Evolutionary conservation across 2,113 vertebrate genomes (phyloP).

Genomic region (Hiodon tergisus): DNA sequence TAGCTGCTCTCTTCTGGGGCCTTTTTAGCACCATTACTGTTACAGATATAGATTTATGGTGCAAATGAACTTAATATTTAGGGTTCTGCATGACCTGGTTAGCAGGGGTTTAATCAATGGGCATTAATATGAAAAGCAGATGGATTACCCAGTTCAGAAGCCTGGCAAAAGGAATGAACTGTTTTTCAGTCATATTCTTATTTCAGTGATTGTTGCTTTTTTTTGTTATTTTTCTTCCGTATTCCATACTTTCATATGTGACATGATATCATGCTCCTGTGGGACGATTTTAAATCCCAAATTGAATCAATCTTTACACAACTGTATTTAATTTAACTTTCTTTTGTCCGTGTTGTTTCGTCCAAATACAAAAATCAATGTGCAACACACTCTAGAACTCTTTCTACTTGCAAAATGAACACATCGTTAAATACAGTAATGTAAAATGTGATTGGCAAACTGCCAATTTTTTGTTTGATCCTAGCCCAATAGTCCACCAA

Average conservation of each 20-base stretch:
- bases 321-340: too few species aligned
- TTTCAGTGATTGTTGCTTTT: too few species aligned
- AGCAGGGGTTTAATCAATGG: background rate
- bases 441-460: background rate
- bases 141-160: background rate
- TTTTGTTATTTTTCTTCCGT: too few species aligned
- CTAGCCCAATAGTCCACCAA: background rate
- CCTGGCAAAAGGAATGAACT: background rate
- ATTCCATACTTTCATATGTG: too few species aligned
- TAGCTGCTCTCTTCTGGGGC: background rate
- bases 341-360: too few species aligned
- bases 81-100: slow-evolving; percentile 13
- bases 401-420: background rate
- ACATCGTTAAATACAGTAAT: background rate
- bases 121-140: background rate
- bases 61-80: slow-evolving; percentile 12
- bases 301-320: too few species aligned
- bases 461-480: background rate
- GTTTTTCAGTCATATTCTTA: too few species aligned
- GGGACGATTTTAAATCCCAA: too few species aligned
- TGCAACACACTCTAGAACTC: background rate
- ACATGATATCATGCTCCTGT: too few species aligned
- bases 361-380: too few species aligned
- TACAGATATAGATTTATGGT: slow-evolving; percentile 18
- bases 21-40: background rate